Conservation (phyloP, 2,888 invertebrate species). For the Drosophila paucipuncta region DNA sequence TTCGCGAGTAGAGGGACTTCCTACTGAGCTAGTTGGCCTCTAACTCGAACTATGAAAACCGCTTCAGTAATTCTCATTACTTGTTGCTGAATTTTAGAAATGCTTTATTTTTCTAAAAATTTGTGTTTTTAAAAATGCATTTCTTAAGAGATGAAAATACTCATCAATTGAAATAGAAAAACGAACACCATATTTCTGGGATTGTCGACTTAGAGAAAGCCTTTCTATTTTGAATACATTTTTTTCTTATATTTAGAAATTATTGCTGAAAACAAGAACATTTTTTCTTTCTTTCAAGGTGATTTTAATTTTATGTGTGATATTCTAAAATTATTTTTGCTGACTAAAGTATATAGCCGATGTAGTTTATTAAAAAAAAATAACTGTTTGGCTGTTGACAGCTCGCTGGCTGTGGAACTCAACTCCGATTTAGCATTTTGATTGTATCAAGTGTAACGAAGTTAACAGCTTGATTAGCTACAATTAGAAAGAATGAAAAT, state of each 20-base stretch:
- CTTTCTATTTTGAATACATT: background rate
- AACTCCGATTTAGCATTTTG: background rate
- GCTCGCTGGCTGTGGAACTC: background rate
- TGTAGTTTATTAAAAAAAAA: background rate
- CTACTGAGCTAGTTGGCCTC: background rate
- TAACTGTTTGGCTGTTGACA: background rate
- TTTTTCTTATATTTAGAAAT: background rate
- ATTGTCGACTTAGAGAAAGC: background rate
- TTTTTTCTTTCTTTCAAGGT: background rate
- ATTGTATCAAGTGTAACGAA: slow-evolving; percentile 14
- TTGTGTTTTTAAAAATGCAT: background rate
- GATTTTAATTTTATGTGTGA: background rate
- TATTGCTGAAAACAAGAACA: background rate
- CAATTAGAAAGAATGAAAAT: slow-evolving; percentile 26
- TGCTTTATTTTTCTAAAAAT: background rate
- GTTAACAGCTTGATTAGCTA: slow-evolving; percentile 56
- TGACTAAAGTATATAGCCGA: too few species aligned
- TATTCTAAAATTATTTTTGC: background rate
- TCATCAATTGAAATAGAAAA: background rate
- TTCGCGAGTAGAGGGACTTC: background rate
- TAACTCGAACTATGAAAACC: background rate
- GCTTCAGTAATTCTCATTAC: background rate
- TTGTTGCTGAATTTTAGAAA: background rate
- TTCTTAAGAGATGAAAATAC: background rate
- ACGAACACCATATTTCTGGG: background rate